A percentile compares a stretch with the other conserved stretches of the same genome.
Conservation (phyloP, 1,140 invertebrate genomes). For the Drosophila fuyamai region DNA sequence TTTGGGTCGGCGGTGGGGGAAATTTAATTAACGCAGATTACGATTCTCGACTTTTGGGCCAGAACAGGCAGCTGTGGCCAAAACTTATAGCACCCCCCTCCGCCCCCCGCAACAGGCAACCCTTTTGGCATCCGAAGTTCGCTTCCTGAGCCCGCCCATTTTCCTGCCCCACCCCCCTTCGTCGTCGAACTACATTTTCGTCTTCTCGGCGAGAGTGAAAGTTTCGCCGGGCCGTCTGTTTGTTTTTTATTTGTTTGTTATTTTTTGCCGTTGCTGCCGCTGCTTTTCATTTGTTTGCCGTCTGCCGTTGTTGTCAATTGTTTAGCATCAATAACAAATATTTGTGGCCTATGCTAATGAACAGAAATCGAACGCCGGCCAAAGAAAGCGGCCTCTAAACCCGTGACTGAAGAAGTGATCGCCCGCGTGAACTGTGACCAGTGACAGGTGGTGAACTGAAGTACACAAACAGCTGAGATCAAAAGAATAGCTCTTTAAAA, state of each 20-base stretch:
- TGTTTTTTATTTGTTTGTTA: slow-evolving; percentile 32
- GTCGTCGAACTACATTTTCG: slow-evolving; percentile 50
- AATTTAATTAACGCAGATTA: slow-evolving; percentile 73
- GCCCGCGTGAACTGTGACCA: neutral
- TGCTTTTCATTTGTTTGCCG: slow-evolving; percentile 40
- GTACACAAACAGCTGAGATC: neutral
- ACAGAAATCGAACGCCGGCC: slow-evolving; percentile 47
- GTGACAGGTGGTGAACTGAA: neutral
- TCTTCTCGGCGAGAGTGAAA: slow-evolving; percentile 69
- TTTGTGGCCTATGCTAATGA: slow-evolving; percentile 73
- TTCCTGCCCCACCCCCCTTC: slow-evolving; percentile 20
- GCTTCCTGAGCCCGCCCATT: slow-evolving; percentile 4
- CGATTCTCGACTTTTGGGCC: slow-evolving; percentile 46
- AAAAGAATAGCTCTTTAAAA: too few species aligned
- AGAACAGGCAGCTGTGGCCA: slow-evolving; percentile 40
- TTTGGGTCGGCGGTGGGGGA: neutral
- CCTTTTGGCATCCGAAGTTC: neutral
- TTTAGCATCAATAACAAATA: slow-evolving; percentile 77
- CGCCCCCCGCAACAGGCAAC: too few species aligned
- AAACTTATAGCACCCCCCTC: slow-evolving; percentile 17
- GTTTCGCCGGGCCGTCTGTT: slow-evolving; percentile 48
- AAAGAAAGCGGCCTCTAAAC: slow-evolving; percentile 34
- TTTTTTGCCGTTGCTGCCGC: neutral
- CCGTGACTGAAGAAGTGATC: neutral
- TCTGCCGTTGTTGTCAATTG: slow-evolving; percentile 61